Conservation (phyloP, 2,797 vertebrate species). For the Gymnopithys bicolor region DNA sequence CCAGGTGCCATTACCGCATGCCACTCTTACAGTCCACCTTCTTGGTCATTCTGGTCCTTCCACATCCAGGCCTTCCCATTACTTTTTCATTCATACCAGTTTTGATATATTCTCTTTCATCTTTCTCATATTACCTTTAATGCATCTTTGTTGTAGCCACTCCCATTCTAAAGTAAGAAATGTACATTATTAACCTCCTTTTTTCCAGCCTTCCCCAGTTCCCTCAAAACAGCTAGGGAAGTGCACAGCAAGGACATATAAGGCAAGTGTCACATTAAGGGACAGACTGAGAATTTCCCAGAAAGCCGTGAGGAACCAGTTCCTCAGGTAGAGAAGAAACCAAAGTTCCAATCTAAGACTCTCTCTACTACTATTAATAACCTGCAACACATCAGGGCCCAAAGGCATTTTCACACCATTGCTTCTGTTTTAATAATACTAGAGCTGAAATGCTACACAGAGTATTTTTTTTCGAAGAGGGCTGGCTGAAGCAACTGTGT, state of each 20-base stretch:
- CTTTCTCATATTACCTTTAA: background rate
- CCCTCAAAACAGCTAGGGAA: background rate
- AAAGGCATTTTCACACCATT: background rate
- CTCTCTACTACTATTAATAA: background rate
- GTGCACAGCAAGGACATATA: background rate
- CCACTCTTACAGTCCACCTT: background rate
- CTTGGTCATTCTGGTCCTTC: background rate
- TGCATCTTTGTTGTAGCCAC: background rate
- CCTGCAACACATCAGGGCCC: background rate
- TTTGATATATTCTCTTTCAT: background rate
- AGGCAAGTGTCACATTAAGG: background rate
- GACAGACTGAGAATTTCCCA: background rate
- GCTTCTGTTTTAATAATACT: background rate
- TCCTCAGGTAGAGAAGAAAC: background rate
- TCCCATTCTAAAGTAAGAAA: background rate
- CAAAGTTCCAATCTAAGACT: background rate
- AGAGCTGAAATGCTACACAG: background rate
- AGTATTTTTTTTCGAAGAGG: background rate
- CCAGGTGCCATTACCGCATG: background rate
- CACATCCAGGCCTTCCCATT: background rate
- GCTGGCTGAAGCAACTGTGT: background rate
- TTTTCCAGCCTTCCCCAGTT: background rate
- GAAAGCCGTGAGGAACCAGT: background rate
- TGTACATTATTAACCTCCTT: background rate
- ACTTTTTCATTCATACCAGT: background rate